These are phyloP conservation scores for Eucriotettix oculatus DNA, from an alignment of 2,888 invertebrate species.

Conservation along the genomic window DNA sequence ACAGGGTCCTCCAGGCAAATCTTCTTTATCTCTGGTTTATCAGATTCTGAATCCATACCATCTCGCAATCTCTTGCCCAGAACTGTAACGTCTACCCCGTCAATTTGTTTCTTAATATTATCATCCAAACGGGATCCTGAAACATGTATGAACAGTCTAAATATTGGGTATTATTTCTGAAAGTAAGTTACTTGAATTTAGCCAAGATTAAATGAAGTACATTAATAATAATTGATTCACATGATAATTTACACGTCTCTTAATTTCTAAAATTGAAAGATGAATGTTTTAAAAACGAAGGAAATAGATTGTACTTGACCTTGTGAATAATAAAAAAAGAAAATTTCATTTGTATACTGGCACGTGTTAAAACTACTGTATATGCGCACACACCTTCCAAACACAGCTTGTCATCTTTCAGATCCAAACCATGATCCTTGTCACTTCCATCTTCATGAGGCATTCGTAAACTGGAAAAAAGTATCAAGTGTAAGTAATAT, in stretches of 20 bases:
- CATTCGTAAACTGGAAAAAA: neutral
- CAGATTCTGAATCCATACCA: constrained; percentile 24
- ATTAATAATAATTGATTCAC: neutral
- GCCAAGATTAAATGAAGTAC: neutral
- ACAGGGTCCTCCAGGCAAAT: constrained; percentile 24
- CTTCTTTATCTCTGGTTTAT: constrained; percentile 31
- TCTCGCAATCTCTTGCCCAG: constrained; percentile 18
- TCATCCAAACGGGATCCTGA: constrained; percentile 18
- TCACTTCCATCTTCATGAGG: constrained; percentile 4
- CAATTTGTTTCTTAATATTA: constrained; percentile 24
- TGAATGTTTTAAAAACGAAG: no score
- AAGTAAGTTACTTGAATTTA: neutral
- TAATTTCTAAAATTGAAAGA: no score
- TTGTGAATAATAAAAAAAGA: no score
- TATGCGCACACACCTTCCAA: neutral
- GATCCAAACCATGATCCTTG: constrained; percentile 2
- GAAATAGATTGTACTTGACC: no score
- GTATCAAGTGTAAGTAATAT: neutral
- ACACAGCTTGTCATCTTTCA: neutral
- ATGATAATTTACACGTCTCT: no score
- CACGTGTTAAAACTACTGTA: no score
- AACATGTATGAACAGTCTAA: neutral
- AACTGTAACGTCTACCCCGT: constrained; percentile 22
- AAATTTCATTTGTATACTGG: no score
- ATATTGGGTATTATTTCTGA: neutral